Evolutionary conservation across 2,797 vertebrate genomes (phyloP).

Genomic region (Acestrorhynchus altus): DNA sequence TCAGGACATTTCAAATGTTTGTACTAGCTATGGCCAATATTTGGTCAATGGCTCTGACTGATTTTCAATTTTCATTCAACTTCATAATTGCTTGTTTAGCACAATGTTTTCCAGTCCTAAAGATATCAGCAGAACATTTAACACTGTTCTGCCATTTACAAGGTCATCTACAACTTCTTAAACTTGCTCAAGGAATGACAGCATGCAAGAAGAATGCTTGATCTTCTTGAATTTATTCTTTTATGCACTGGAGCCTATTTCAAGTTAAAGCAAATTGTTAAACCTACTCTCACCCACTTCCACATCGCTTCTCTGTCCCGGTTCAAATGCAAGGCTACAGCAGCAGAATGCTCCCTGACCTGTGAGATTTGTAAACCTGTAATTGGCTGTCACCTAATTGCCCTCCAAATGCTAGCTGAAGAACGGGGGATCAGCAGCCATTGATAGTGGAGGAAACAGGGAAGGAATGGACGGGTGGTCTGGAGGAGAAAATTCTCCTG

Average conservation of each 20-base stretch:
- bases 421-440: slow-evolving; percentile 30
- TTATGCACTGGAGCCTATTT: background rate
- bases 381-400: slow-evolving; percentile 59
- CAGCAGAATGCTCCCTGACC: slow-evolving; percentile 36
- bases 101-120: too few relatives aligned
- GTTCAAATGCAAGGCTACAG: slow-evolving; percentile 11
- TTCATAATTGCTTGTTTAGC: too few relatives aligned
- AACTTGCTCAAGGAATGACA: background rate
- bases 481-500: slow-evolving; percentile 43
- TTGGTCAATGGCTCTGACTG: too few relatives aligned
- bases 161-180: too few relatives aligned
- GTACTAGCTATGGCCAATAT: too few relatives aligned
- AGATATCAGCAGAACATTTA: too few relatives aligned
- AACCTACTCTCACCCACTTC: background rate
- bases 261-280: background rate
- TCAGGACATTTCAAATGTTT: too few relatives aligned
- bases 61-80: too few relatives aligned
- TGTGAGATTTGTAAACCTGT: slow-evolving; percentile 52
- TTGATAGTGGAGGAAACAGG: slow-evolving; percentile 18
- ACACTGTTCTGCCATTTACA: too few relatives aligned
- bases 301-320: background rate
- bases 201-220: background rate
- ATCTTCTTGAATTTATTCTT: background rate
- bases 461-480: slow-evolving; percentile 38
- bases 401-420: slow-evolving; percentile 32